Percentiles rank a stretch among this genome's conserved stretches.
Conservation (phyloP, 2,797 vertebrate species). For the Pangasius sanitwongsei region DNA sequence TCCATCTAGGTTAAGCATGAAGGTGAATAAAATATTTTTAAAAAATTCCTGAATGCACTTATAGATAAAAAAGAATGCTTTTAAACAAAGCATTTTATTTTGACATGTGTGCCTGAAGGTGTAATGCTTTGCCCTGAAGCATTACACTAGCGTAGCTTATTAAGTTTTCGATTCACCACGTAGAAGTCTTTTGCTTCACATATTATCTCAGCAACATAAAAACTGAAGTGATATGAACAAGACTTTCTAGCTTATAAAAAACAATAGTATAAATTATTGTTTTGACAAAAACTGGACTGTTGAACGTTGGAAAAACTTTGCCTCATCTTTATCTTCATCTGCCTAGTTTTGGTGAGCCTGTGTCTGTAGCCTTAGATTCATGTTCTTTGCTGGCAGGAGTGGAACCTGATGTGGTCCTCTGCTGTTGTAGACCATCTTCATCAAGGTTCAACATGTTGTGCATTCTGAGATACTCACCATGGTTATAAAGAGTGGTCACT, state of each 20-base stretch:
- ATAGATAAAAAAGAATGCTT: not conserved
- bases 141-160: not conserved
- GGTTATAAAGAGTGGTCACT: not conserved
- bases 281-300: not conserved
- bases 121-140: not conserved
- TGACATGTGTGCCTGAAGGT: not conserved
- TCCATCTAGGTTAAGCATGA: not conserved
- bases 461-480: not conserved
- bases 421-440: not conserved
- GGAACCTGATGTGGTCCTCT: not conserved
- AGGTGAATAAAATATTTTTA: not conserved
- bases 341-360: not conserved
- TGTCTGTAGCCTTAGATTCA: not conserved
- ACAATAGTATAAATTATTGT: not conserved
- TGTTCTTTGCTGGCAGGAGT: not conserved
- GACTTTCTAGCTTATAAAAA: not conserved
- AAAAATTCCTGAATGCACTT: not conserved
- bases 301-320: not conserved
- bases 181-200: not conserved
- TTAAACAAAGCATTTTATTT: slow-evolving; percentile 7
- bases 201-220: not conserved
- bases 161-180: not conserved
- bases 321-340: not conserved
- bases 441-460: not conserved
- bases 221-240: not conserved